Evolutionary conservation across 2,113 vertebrate genomes (phyloP), one percentile per base, ranked within the genome.

Genomic region (Lophius piscatorius): DNA sequence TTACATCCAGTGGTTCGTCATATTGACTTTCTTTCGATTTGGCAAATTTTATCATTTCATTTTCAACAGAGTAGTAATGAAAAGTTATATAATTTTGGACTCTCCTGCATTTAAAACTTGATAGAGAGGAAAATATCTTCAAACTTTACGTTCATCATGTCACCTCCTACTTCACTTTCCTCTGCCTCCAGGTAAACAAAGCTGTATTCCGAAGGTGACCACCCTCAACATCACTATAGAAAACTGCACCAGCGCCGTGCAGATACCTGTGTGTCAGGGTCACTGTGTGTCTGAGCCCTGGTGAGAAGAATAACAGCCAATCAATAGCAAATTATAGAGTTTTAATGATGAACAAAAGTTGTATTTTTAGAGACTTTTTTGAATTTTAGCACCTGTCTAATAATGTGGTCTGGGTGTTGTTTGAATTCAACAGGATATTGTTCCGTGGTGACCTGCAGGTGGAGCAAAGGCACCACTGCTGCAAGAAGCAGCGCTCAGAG

Each of bases 241-340:
- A 6, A 41, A 71, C 44, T 92, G 90, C 26, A 61, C 34, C 12
- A 5, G 65, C 1, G 22, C 45, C 23, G 9, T 75, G 9, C 18
- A 64, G 35, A 46, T 88, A 1, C 78, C 88, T 21, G 54, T 52
- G 21, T 89, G 88, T 79, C 59, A 83, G 45, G 90, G 88, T 10
- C 56, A 80, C 0, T 91, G 90, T 71, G 34, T 13, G 4, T 79
- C 74, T 62, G 11, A 67, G 13, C 12, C 60, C 50, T 70, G 85
- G 88, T 87, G 48, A 83, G 77, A 61, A 2, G 0, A 44, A 21
- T 31, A 12, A 21, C 17, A n/a, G 3, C 11, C 11, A 31, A 31
- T 31, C 41, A 39, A 39, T 13, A 18, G 8, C 13, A 38, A 28
- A 28, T 5, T 33, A 10, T n/a, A 39, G 3, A n/a, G 6, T 40